Base-by-base conservation (phyloP, 37 sponge, comb jelly and placozoan species). In the Diacarnus erythraeanus region DNA sequence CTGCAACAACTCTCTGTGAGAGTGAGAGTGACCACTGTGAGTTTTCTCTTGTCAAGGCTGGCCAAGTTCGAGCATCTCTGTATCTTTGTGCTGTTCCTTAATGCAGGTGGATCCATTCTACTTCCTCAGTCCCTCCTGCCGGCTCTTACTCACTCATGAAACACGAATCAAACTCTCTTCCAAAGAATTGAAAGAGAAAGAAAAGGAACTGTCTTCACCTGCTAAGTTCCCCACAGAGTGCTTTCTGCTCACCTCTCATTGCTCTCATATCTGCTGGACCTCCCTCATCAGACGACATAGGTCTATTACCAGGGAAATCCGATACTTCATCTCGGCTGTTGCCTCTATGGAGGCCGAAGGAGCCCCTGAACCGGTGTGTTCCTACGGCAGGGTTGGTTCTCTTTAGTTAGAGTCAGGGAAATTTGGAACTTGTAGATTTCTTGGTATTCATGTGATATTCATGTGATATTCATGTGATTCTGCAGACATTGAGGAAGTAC, bases 151-250 rank as follows among this genome's bases (percentile, higher is more conserved):
- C 34, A 64, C 72, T 9, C 42, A 83, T 1, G 88, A 86, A 57
- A 91, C 88, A 6, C 60, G 84, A 42, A 5, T 91, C 1, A 27
- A 47, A 38, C 34, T 60, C 27, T 67, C 92, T 51, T 39, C 86
- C 39, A 79, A 83, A 40, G 80, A 89, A 38, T 40, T 42, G 8
- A 57, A 83, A 34, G 80, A 83, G 23, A 61, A 82, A 41, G 54
- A 42, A n/a, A 65, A 76, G 64, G 64, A 69, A 25, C 37, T 79
- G n/a, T 10, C 47, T 5, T 27, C 35, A 30, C 61, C 77, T 20
- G 59, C 85, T 57, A 97, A 95, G 72, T 97, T 97, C 57, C 84
- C 91, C 25, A 95, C 98, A 0, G 98, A 97, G 71, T 97, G 98
- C 57, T 97, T 97, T 86, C 77, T 89, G 72, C 59, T 97, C 82